These are phyloP conservation scores for Melikaiella ostensackeni DNA, from an alignment of 2,888 invertebrate genomes.

Conservation along the genomic window DNA sequence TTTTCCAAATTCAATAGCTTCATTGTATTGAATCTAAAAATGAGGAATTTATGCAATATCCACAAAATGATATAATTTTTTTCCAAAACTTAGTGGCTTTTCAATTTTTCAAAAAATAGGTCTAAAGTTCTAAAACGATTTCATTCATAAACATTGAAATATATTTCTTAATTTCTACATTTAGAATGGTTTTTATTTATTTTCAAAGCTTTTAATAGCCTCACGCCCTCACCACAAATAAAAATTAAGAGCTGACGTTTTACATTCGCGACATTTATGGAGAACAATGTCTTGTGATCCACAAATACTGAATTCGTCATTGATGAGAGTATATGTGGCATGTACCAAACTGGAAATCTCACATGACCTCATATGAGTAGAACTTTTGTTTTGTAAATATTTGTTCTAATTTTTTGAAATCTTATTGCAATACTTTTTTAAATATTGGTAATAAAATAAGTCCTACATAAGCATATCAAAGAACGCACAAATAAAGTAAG, in stretches of 20 bases:
- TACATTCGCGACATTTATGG: conserved; percentile 30
- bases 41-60: not conserved
- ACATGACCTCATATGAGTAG: conserved; percentile 46
- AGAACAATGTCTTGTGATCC: conserved; percentile 28
- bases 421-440: not conserved
- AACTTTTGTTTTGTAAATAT: conserved; percentile 40
- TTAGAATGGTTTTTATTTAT: not conserved
- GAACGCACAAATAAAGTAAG: not conserved
- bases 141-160: too few species aligned
- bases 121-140: too few species aligned
- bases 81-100: not conserved
- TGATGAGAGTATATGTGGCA: not conserved
- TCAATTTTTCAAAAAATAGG: not conserved
- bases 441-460: too few species aligned
- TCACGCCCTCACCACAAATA: conserved; percentile 1
- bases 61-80: too few species aligned
- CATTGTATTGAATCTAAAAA: not conserved
- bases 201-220: not conserved
- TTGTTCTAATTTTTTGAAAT: not conserved
- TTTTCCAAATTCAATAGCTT: too few species aligned
- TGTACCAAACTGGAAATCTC: conserved; percentile 41
- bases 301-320: conserved; percentile 34
- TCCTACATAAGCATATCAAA: not conserved
- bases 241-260: conserved; percentile 22
- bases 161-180: too few species aligned